Evolutionary conservation across 2,113 vertebrate genomes (phyloP).

Genomic region (Leptosomus discolor): DNA sequence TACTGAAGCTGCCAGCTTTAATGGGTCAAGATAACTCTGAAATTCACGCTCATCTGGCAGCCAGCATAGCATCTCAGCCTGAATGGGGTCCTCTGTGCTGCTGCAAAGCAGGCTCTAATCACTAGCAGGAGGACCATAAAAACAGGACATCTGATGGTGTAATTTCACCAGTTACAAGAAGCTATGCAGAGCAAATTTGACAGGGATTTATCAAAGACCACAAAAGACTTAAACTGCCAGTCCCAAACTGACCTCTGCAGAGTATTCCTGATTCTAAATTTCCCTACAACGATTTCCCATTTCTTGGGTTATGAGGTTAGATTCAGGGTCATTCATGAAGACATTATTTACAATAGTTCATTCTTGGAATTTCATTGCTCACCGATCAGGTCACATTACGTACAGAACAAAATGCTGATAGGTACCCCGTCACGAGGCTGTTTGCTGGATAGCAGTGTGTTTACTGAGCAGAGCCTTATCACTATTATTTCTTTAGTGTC

Average conservation of each 20-base stretch:
- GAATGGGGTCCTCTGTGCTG: not conserved
- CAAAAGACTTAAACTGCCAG: not conserved
- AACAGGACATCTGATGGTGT: not conserved
- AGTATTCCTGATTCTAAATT: not conserved
- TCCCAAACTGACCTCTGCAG: not conserved
- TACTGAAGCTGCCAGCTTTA: not conserved
- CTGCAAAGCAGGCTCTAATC: not conserved
- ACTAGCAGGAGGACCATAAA: not conserved
- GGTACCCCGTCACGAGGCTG: not conserved
- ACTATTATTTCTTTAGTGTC: not conserved
- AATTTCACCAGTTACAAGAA: not conserved
- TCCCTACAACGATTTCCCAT: not conserved
- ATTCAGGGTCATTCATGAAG: not conserved
- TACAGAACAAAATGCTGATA: not conserved
- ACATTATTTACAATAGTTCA: not conserved
- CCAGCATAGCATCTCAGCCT: not conserved
- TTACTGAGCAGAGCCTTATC: constrained; percentile 14
- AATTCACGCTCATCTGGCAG: not conserved
- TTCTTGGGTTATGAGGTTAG: not conserved
- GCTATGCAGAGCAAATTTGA: not conserved
- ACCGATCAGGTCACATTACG: fast-evolving
- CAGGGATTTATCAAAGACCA: not conserved
- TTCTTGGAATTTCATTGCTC: not conserved
- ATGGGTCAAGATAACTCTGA: not conserved
- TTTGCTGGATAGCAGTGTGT: not conserved